Percentiles rank a stretch among this genome's conserved stretches.
These are phyloP conservation scores for Dryoscopus gambensis DNA, from an alignment of 2,113 vertebrate species.

Conservation along the genomic window DNA sequence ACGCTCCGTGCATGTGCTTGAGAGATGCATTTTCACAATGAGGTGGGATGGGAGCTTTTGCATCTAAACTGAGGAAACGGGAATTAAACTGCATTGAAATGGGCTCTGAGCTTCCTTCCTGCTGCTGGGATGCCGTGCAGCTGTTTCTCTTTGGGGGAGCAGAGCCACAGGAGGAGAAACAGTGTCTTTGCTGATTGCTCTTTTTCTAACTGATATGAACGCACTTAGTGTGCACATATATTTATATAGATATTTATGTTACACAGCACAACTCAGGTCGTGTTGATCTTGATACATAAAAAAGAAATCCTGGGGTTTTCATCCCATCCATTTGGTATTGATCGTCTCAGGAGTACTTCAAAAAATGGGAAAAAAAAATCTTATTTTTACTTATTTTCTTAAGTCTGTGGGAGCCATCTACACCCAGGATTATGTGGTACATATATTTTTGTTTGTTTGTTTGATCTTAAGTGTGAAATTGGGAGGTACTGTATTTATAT, in stretches of 20 bases:
- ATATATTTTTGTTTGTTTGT: not conserved
- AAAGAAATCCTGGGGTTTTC: not conserved
- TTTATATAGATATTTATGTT: not conserved
- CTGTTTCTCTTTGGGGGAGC: not conserved
- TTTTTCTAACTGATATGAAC: not conserved
- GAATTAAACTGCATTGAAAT: not conserved
- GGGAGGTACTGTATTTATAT: not conserved
- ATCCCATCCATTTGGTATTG: not conserved
- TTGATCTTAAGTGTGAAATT: not conserved
- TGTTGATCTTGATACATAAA: not conserved
- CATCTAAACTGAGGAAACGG: not conserved
- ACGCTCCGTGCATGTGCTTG: fast-evolving
- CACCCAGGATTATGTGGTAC: not conserved
- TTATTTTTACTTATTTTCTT: not conserved
- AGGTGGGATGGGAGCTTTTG: not conserved
- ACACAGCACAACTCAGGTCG: fast-evolving
- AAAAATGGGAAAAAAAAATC: not conserved
- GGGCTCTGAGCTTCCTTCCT: not conserved
- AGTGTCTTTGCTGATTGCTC: not conserved
- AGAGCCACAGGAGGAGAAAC: not conserved
- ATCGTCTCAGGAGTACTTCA: not conserved
- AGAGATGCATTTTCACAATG: not conserved
- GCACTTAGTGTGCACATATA: not conserved
- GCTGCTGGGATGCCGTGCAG: not conserved
- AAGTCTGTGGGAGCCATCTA: not conserved